Evolutionary conservation across 2,113 vertebrate genomes (phyloP), one percentile per base, ranked within the genome.

Genomic region (Catharus fuscescens): DNA sequence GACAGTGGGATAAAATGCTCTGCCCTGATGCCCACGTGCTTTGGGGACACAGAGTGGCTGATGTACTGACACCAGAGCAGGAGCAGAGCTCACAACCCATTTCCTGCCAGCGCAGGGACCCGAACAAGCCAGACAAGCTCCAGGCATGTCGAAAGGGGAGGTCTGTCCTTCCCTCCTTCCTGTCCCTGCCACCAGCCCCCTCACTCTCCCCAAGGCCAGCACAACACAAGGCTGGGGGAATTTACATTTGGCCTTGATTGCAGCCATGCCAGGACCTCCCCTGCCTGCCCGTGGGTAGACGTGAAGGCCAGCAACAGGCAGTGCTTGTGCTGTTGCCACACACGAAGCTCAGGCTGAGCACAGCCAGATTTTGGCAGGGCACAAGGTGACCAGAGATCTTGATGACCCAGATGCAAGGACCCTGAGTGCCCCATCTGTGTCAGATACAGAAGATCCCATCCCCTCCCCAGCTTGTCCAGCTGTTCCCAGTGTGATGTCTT

Each of bases 131-230:
- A 50, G 52, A 29, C 36, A 54, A 78, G 32, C 59, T 69, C 28
- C 25, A 80, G 42, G 4, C 38, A 31, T 2, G 2, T 29, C 2
- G 1, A 25, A 70, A 0, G 0, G 8, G 5, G 10, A 52, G 23
- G 18, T 74, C 32, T 87, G 52, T 54, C 34, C 72, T 69, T 48
- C 25, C 32, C 10, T 72, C 29, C 50, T 66, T 56, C 54, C 12
- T 21, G 26, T 85, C 7, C 34, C 28, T 69, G 42, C 18, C 62
- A 61, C 59, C 38, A 95, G 18, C 6, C 10, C 18, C 19, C 6
- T 60, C 53, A 67, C 10, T 28, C 21, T 82, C 26, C 52, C 18
- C 57, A 65, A 16, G 42, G 23, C 25, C 42, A 77, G 52, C 38
- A 92, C 54, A 73, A 45, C 36, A 57, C n/a, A 57, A 67, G n/a